These are phyloP conservation scores for Hystrix brachyura DNA, from an alignment of 2,113 vertebrate genomes.

Conservation along the genomic window DNA sequence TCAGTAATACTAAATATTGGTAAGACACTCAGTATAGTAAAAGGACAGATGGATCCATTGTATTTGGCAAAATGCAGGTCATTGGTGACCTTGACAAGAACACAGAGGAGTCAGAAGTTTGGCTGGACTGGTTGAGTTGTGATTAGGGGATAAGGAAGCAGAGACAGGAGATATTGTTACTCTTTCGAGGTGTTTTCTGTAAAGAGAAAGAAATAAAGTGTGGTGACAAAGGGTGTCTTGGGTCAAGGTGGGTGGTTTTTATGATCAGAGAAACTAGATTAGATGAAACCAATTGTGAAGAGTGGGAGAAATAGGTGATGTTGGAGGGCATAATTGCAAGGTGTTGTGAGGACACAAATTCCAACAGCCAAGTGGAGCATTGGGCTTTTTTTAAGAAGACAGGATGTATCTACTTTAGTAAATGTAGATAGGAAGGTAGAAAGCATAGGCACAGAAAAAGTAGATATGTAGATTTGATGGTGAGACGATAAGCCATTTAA, in stretches of 20 bases:
- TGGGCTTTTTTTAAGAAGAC: background rate
- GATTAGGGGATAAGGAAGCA: background rate
- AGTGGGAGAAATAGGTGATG: background rate
- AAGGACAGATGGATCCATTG: background rate
- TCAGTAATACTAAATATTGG: background rate
- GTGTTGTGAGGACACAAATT: background rate
- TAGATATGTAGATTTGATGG: background rate
- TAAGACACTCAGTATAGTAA: background rate
- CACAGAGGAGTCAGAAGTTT: background rate
- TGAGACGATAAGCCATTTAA: background rate
- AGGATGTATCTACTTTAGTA: background rate
- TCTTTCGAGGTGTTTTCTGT: background rate
- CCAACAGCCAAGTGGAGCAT: background rate
- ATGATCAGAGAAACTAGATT: background rate
- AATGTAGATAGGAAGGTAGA: background rate
- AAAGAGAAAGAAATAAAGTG: slow-evolving; percentile 39
- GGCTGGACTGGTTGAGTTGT: background rate
- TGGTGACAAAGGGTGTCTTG: background rate
- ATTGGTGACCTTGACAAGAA: background rate
- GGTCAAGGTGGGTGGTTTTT: background rate
- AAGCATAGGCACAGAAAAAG: background rate
- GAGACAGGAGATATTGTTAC: background rate
- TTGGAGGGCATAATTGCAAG: background rate
- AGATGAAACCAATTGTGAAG: background rate
- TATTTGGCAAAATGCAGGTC: background rate